These are phyloP conservation scores for Bimastos eiseni DNA, from an alignment of 2,888 invertebrate species.

Conservation along the genomic window DNA sequence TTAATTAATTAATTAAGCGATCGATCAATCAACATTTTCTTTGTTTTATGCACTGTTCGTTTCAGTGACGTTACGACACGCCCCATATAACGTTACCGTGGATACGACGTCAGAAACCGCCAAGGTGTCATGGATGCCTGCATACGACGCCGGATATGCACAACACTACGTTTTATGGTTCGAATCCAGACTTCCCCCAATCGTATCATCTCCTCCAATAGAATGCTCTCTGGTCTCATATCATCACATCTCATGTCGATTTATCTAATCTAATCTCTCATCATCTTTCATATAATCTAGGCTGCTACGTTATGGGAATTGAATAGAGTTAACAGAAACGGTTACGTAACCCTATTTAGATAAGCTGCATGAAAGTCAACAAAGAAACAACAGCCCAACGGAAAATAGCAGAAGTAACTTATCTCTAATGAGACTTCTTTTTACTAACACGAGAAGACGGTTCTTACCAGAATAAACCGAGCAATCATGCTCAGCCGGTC, in stretches of 20 bases:
- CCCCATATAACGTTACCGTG: conserved; percentile 90
- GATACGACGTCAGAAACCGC: conserved; percentile 82
- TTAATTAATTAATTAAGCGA: neutral
- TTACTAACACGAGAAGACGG: too few species aligned
- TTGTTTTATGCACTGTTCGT: neutral
- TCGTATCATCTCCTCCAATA: neutral
- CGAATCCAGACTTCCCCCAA: neutral
- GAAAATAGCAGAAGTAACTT: too few species aligned
- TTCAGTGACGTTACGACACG: conserved; percentile 91
- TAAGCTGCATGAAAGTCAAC: too few species aligned
- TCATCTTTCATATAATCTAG: neutral
- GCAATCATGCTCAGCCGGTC: too few species aligned
- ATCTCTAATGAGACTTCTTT: too few species aligned
- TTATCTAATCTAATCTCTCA: neutral
- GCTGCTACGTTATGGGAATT: too few species aligned
- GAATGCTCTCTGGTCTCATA: neutral
- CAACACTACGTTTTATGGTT: conserved; percentile 94
- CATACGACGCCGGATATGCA: conserved; percentile 90
- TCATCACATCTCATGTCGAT: neutral
- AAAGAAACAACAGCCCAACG: too few species aligned
- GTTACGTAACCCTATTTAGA: too few species aligned
- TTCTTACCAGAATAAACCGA: too few species aligned
- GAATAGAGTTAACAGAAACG: too few species aligned
- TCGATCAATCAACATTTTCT: neutral
- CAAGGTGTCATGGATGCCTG: conserved; percentile 88